Percentiles rank a stretch among this genome's conserved stretches.
Conservation (phyloP, 2,888 invertebrate species). For the Tenthredo distinguenda region DNA sequence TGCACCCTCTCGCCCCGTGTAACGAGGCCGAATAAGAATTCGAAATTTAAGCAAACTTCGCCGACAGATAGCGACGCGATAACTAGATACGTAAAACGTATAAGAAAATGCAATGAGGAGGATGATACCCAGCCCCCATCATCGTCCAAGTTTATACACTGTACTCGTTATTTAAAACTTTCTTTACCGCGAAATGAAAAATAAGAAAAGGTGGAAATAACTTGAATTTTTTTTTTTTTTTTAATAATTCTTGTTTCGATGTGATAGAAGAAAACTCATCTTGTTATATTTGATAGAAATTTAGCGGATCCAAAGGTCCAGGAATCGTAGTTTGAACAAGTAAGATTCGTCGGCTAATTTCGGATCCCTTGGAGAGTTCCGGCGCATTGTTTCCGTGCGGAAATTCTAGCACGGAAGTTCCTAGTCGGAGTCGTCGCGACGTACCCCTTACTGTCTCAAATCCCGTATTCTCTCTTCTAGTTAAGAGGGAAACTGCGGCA, state of each 20-base stretch:
- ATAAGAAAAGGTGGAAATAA: background rate
- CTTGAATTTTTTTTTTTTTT: background rate
- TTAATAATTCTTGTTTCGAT: too few species aligned
- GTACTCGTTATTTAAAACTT: background rate
- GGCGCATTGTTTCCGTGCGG: constrained; percentile 17
- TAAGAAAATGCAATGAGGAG: background rate
- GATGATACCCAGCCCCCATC: background rate
- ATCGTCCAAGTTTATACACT: background rate
- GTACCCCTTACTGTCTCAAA: background rate
- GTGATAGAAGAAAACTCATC: too few species aligned
- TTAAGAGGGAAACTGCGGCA: background rate
- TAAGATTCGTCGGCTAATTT: constrained; percentile 15
- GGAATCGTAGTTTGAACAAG: background rate
- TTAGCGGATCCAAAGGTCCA: background rate
- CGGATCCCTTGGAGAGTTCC: background rate
- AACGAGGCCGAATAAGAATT: constrained; percentile 46
- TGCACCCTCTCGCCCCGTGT: background rate
- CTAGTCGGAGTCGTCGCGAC: background rate
- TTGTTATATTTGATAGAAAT: background rate
- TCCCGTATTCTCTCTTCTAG: background rate
- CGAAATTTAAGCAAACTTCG: constrained; percentile 43
- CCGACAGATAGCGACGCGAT: constrained; percentile 13
- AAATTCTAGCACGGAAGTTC: constrained; percentile 22
- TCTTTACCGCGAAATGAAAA: background rate
- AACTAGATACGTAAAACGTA: background rate